Conservation (phyloP, 2,888 invertebrate species). For the Catonia carolina region DNA sequence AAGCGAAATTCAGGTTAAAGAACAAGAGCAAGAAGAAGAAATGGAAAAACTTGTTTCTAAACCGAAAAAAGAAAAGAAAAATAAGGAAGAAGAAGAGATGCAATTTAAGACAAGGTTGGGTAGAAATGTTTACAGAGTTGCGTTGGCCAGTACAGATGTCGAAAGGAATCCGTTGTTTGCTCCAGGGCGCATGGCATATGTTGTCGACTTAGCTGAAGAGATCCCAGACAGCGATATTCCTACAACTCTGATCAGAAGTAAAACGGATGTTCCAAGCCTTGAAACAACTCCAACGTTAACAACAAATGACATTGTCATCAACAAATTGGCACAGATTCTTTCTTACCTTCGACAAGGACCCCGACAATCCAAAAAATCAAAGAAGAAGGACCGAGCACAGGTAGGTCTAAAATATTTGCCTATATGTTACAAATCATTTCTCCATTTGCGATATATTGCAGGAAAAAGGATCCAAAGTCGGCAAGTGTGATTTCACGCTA, state of each 20-base stretch:
- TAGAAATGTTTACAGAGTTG: slow-evolving; percentile 59
- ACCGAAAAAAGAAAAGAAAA: slow-evolving; percentile 46
- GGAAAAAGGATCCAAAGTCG: too few species aligned
- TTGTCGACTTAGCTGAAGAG: slow-evolving; percentile 89
- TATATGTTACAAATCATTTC: too few species aligned
- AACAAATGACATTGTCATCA: slow-evolving; percentile 83
- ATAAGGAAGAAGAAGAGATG: slow-evolving; percentile 65
- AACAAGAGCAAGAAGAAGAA: slow-evolving; percentile 75
- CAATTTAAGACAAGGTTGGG: slow-evolving; percentile 77
- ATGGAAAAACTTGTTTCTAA: slow-evolving; percentile 65
- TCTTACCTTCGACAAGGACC: slow-evolving; percentile 90
- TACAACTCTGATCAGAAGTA: slow-evolving; percentile 86
- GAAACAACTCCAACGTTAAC: slow-evolving; percentile 61
- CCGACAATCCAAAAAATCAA: slow-evolving; percentile 62
- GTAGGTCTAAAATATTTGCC: too few species aligned
- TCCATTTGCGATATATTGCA: too few species aligned
- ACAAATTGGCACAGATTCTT: slow-evolving; percentile 94
- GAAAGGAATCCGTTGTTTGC: slow-evolving; percentile 86
- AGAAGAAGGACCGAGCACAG: slow-evolving; percentile 55
- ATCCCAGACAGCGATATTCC: slow-evolving; percentile 85
- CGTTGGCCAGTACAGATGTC: slow-evolving; percentile 42
- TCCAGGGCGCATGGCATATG: slow-evolving; percentile 96
- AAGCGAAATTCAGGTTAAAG: slow-evolving; percentile 78
- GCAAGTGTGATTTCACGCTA: too few species aligned
- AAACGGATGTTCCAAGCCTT: slow-evolving; percentile 77